These are phyloP conservation scores for Boleophthalmus pectinirostris DNA, from an alignment of 2,113 vertebrate genomes.

Conservation along the genomic window DNA sequence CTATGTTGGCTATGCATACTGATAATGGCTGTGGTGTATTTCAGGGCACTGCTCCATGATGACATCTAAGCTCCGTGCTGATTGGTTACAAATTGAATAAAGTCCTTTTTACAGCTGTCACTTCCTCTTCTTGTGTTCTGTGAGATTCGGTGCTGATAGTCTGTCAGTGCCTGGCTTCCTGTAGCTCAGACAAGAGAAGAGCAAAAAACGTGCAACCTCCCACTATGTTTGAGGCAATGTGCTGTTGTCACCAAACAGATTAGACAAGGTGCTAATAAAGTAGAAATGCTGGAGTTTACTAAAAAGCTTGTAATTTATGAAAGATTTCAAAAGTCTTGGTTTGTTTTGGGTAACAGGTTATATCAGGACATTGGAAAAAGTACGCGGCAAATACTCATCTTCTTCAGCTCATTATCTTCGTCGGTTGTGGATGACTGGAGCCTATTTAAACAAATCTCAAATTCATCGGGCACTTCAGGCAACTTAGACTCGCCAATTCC, in stretches of 20 bases:
- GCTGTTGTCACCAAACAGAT: constrained; percentile 10
- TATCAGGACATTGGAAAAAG: neutral
- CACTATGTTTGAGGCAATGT: constrained; percentile 1
- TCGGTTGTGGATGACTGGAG: neutral
- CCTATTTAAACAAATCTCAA: neutral
- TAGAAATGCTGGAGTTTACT: neutral
- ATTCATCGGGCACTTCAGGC: neutral
- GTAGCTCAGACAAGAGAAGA: neutral
- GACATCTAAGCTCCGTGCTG: constrained; percentile 9
- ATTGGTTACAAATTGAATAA: constrained; percentile 7
- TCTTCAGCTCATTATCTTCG: neutral
- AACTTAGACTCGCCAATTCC: neutral
- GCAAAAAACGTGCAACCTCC: neutral
- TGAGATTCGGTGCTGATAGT: neutral
- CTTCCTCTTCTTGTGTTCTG: constrained; percentile 6
- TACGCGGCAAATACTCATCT: neutral
- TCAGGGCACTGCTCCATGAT: neutral
- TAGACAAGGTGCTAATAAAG: constrained; percentile 7
- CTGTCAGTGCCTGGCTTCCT: constrained; percentile 3
- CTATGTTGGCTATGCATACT: neutral
- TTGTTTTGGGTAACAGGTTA: neutral
- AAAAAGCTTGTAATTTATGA: constrained; percentile 3
- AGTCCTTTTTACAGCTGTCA: neutral
- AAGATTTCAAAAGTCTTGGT: neutral
- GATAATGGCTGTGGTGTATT: constrained; percentile 2